These are phyloP conservation scores for Teleopsis dalmanni DNA, from an alignment of 1,140 invertebrate genomes.

Conservation along the genomic window DNA sequence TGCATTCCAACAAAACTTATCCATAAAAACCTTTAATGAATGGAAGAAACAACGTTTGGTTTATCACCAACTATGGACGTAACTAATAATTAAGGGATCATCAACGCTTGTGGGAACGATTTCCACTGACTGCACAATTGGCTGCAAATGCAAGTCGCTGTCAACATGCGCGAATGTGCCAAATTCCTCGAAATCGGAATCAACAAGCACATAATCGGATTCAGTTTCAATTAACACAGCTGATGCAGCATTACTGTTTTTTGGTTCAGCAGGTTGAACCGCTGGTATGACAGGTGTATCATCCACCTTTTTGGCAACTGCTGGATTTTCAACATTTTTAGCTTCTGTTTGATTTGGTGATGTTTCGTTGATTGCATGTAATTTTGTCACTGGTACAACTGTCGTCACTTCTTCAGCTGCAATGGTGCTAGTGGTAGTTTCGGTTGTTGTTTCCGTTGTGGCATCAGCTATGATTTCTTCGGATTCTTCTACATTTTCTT, in stretches of 20 bases:
- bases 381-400: slow-evolving; percentile 17
- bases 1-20: no score
- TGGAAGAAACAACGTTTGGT: background rate
- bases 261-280: slow-evolving; percentile 23
- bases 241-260: slow-evolving; percentile 28
- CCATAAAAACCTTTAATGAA: no score
- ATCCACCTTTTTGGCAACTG: background rate
- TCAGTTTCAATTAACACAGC: slow-evolving; percentile 25
- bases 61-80: slow-evolving; percentile 32
- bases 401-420: slow-evolving; percentile 8
- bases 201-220: slow-evolving; percentile 33
- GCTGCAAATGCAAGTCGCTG: slow-evolving; percentile 34
- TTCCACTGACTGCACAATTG: slow-evolving; percentile 37
- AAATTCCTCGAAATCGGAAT: slow-evolving; percentile 21
- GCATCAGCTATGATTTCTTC: no score
- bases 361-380: slow-evolving; percentile 29
- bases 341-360: background rate
- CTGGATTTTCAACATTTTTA: no score
- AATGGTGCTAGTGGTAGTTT: background rate
- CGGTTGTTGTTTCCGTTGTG: no score
- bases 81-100: slow-evolving; percentile 36
- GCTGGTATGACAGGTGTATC: slow-evolving; percentile 11
- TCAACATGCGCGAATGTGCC: slow-evolving; percentile 36
- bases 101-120: slow-evolving; percentile 36
- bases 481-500: slow-evolving; percentile 20